Base-by-base conservation (phyloP, 2,888 invertebrate genomes). In the Amaurobius ferox region DNA sequence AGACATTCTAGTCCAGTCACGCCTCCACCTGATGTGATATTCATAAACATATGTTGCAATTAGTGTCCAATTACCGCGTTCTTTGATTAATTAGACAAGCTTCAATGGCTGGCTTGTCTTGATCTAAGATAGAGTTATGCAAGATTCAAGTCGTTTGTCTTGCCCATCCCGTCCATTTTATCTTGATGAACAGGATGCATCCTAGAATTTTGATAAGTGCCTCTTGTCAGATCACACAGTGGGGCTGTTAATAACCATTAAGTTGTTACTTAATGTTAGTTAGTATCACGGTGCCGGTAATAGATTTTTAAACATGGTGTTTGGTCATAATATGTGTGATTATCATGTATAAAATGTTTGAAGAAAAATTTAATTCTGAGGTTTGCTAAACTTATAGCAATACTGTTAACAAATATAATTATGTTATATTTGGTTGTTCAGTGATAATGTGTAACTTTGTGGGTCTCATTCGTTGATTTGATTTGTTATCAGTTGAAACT, bases 251-350 rank as follows among this genome's bases (percentile, higher is more conserved):
- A 55, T 55, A 55, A 55, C 55, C 55, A 55, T 55, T 55, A 55
- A 55, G 55, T 55, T 55, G 55, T 55, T 55, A 55, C 55, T 55
- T 55, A 19, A 23, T 55, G 55, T 19, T 55, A 55, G 55, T 23
- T 55, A 55, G 23, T 23, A 23, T 23, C 23, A 23, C 23, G 55
- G 23, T 55, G 23, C 6, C 23, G 19, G 2, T 23, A 55, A 55
- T 55, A 23, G 55, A 55, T 55, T 55, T 55, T 23, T 23, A 55
- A 55, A 55, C 55, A 55, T 23, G 3, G 3, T 3, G 16, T 55
- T 23, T 23, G 23, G 23, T 55, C 55, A 3, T 55, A 55, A 55
- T 55, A 23, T n/a, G 55, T 3, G 23, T 23, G 55, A 1, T 1
- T 55, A 23, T n/a, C n/a, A n/a, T n/a, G n/a, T n/a, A n/a, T n/a